Base-by-base conservation (phyloP, 2,888 invertebrate species). In the Panorpa germanica region DNA sequence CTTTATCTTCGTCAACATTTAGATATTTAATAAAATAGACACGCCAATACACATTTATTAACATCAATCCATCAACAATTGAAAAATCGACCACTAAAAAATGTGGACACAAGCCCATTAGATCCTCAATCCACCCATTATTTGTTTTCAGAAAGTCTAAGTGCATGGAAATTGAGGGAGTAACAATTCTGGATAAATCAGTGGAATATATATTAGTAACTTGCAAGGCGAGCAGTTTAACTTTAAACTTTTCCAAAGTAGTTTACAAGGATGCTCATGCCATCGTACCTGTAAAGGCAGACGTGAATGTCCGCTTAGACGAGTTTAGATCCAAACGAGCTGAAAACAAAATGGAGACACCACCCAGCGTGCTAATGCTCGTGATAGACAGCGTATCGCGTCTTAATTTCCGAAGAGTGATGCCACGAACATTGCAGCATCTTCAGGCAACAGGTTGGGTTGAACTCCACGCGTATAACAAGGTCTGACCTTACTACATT, bases 311-410 rank as follows among this genome's bases (percentile, higher is more conserved):
- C 38, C 47, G 61, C 42, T 39, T 53, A 20, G 30, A 45, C 38
- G 37, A 45, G 37, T 31, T 24, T 35, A 24, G 36, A 36, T 15
- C 35, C 29, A 37, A 40, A 17, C 39, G 37, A 19, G n/a, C n/a
- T n/a, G n/a, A n/a, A n/a, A n/a, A n/a, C n/a, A n/a, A n/a, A n/a
- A n/a, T n/a, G 4, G 30, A 35, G 9, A 42, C 46, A 12, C 55
- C 55, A 23, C 50, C 71, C 11, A 77, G 72, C 45, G 69, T 90
- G 1, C 51, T 88, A 17, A 57, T 86, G 46, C 48, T 91, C 11
- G 88, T 86, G 21, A 72, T 90, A 41, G 86, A 88, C 46, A 80
- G 82, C 25, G 71, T 88, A 41, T 86, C 88, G 0, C 54, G 83
- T 32, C 55, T 78, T 23, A 81, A 86, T 46, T 64, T 82, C 32